Evolutionary conservation across 2,113 vertebrate genomes (phyloP).

Genomic region (Anguilla japonica): DNA sequence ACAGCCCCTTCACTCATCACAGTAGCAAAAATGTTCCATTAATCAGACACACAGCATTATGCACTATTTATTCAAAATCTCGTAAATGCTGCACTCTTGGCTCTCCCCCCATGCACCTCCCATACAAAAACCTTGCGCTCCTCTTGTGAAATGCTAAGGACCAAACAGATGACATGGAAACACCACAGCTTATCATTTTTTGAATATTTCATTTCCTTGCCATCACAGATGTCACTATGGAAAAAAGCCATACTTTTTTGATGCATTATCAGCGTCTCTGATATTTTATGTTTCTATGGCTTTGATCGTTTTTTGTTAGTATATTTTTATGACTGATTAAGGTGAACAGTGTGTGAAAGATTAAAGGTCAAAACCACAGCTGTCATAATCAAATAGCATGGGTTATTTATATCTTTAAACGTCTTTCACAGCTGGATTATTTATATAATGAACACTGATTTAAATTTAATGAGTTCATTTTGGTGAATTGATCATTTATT

Average conservation of each 20-base stretch:
- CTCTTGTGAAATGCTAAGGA: conserved; percentile 6
- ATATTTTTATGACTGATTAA: neutral
- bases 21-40: neutral
- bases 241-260: conserved; percentile 1
- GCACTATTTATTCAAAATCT: neutral
- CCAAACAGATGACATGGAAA: conserved; percentile 13
- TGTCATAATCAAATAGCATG: neutral
- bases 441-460: neutral
- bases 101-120: no score
- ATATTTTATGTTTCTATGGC: neutral
- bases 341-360: neutral
- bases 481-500: no score
- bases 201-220: neutral
- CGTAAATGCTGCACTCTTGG: neutral
- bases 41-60: neutral
- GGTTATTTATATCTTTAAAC: no score
- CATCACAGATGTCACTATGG: neutral
- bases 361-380: neutral
- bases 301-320: neutral
- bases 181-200: neutral
- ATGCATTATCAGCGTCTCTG: neutral
- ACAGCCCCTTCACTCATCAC: conserved; percentile 5
- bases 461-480: neutral
- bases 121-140: neutral
- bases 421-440: neutral